Evolutionary conservation across 2,113 vertebrate species (phyloP).

Genomic region (Dasyurus viverrinus): DNA sequence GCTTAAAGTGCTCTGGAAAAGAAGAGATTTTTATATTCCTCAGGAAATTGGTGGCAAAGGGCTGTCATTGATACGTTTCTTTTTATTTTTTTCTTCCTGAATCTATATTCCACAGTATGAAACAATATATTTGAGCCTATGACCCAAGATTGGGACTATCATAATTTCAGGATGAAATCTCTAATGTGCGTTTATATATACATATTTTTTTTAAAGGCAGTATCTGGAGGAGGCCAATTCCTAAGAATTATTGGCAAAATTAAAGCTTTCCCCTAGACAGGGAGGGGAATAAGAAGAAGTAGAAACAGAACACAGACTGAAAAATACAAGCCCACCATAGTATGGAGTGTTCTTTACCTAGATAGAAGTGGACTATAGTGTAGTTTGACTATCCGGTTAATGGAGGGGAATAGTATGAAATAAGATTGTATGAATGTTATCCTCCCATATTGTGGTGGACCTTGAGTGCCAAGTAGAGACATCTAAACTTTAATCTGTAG

Average conservation of each 20-base stretch:
- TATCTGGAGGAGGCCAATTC: background rate
- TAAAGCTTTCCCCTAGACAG: background rate
- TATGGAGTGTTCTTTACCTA: background rate
- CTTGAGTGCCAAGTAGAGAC: background rate
- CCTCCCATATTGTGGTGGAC: background rate
- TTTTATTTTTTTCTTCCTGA: background rate
- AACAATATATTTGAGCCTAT: background rate
- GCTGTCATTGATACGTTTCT: background rate
- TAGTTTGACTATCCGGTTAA: background rate
- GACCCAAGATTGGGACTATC: background rate
- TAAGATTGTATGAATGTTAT: background rate
- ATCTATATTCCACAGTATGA: background rate
- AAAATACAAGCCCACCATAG: background rate
- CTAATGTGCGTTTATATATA: background rate
- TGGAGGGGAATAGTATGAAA: background rate
- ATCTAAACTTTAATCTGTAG: background rate
- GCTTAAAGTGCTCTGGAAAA: background rate
- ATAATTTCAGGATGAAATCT: background rate
- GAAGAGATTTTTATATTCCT: background rate
- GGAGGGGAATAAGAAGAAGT: background rate
- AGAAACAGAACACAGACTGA: background rate
- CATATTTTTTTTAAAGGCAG: background rate
- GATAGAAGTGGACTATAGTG: background rate
- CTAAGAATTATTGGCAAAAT: background rate
- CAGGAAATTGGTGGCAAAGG: background rate